Conservation (phyloP, 2,888 invertebrate species). For the Carpatolechia fugitivella region DNA sequence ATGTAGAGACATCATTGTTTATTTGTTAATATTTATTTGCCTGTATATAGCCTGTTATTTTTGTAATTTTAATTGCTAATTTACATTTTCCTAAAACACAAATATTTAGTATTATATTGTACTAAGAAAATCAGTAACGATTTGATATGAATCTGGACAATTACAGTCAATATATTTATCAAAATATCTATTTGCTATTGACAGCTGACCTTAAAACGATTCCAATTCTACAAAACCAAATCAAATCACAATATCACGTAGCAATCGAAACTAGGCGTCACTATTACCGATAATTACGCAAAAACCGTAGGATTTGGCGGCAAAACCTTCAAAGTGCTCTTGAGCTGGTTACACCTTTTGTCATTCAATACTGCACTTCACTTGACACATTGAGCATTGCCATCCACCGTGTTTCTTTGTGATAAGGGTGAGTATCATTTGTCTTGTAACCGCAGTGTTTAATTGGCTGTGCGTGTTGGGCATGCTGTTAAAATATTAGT, state of each 20-base stretch:
- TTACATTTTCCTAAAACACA: too few species aligned
- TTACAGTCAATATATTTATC: too few species aligned
- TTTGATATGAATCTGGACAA: too few species aligned
- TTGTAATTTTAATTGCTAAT: too few species aligned
- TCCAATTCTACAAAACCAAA: not conserved
- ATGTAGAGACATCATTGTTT: too few species aligned
- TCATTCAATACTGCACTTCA: conserved; percentile 21
- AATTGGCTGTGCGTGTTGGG: conserved; percentile 8
- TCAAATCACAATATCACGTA: not conserved
- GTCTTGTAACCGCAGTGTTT: conserved; percentile 1
- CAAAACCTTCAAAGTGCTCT: conserved; percentile 43
- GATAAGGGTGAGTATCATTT: not conserved
- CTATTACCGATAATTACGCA: conserved; percentile 24
- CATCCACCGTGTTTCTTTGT: not conserved
- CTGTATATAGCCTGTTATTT: too few species aligned
- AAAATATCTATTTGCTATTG: not conserved
- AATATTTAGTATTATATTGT: too few species aligned
- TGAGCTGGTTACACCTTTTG: conserved; percentile 37
- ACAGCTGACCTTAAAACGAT: not conserved
- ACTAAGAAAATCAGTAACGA: too few species aligned
- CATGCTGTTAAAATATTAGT: too few species aligned
- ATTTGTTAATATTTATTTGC: too few species aligned
- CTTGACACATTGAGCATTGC: conserved; percentile 20
- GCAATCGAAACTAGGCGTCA: conserved; percentile 4
- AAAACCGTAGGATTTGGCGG: conserved; percentile 27